Conservation (phyloP, 2,888 invertebrate species). For the Tenthredo distinguenda region DNA sequence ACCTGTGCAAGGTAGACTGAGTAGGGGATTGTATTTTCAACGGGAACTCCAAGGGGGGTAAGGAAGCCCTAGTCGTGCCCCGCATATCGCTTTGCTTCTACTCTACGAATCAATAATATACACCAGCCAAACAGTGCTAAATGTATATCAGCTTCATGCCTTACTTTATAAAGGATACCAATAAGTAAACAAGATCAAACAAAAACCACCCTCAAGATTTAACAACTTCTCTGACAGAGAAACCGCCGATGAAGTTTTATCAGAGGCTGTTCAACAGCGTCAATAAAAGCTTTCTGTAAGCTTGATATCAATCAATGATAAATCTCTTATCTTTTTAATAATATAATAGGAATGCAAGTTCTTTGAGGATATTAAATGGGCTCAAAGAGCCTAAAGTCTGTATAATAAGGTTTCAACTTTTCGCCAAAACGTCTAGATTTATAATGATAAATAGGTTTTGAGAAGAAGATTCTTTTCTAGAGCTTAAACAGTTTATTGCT, state of each 20-base stretch:
- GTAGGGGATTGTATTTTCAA: constrained; percentile 70
- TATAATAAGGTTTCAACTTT: not conserved
- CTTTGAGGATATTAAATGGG: not conserved
- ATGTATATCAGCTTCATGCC: constrained; percentile 22
- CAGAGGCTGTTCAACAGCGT: not conserved
- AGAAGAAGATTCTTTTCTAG: not conserved
- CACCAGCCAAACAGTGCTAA: constrained; percentile 50
- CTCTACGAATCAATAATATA: constrained; percentile 73
- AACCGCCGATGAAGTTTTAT: not conserved
- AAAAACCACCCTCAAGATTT: not conserved
- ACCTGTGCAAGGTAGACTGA: constrained; percentile 69
- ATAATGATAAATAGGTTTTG: not conserved
- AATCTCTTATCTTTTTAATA: not conserved
- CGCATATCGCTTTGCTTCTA: constrained; percentile 67
- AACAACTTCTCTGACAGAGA: not conserved
- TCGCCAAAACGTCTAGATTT: not conserved
- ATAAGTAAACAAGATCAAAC: constrained; percentile 25
- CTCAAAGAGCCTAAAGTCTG: not conserved
- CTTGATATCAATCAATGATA: not conserved
- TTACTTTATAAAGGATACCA: constrained; percentile 5
- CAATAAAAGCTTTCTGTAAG: not conserved
- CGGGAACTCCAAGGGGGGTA: constrained; percentile 72
- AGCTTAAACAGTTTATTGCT: constrained; percentile 57
- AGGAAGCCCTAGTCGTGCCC: constrained; percentile 73
- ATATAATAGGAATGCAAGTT: not conserved